Conservation (phyloP, 1,140 invertebrate genomes). For the Dendroctonus ponderosae region DNA sequence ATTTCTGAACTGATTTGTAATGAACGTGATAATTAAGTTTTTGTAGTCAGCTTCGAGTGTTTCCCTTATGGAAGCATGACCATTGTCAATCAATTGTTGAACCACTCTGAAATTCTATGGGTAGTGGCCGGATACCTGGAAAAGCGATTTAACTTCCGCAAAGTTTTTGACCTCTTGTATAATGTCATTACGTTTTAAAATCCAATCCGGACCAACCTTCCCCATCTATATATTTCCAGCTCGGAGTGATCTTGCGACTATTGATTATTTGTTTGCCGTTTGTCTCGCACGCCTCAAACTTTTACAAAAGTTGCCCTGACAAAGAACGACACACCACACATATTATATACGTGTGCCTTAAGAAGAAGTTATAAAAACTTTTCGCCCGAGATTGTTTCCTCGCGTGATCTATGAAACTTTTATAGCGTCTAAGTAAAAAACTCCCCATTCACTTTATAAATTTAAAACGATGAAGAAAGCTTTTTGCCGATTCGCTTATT, state of each 20-base stretch:
- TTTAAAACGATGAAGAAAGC: constrained; percentile 25
- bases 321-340: constrained; percentile 25
- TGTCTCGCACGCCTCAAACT: constrained; percentile 13
- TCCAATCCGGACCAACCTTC: too few species aligned
- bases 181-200: too few species aligned
- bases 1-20: too few species aligned
- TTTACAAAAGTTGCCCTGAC: constrained; percentile 16
- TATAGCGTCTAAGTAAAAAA: constrained; percentile 26
- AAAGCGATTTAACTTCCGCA: too few species aligned
- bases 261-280: constrained; percentile 22
- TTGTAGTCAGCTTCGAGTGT: too few species aligned
- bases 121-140: too few species aligned
- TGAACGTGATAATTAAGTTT: too few species aligned
- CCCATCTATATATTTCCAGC: too few species aligned
- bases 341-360: constrained; percentile 16
- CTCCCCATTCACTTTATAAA: constrained; percentile 24
- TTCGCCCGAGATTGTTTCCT: constrained; percentile 20
- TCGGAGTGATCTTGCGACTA: not conserved
- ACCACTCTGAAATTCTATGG: too few species aligned
- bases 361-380: constrained; percentile 29
- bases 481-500: constrained; percentile 20
- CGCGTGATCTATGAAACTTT: constrained; percentile 29
- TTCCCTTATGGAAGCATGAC: too few species aligned
- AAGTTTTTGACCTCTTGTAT: too few species aligned
- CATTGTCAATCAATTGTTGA: too few species aligned